A percentile compares a stretch with the other conserved stretches of the same genome.
Conservation (phyloP, 2,797 vertebrate genomes). For the Xiphorhynchus erythropygius region DNA sequence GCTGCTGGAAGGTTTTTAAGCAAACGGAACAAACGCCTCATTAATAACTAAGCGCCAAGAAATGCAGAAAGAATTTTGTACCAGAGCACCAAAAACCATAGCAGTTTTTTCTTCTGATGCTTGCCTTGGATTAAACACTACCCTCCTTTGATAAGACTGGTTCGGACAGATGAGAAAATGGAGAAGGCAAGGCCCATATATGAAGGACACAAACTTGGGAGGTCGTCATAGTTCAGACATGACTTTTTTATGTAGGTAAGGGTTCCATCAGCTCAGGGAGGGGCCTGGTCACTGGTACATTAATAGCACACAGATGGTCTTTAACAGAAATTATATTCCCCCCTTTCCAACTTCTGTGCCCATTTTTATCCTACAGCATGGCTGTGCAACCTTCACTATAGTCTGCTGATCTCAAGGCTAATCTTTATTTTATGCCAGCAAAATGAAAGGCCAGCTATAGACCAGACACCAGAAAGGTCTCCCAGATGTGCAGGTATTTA, state of each 20-base stretch:
- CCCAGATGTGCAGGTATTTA: background rate
- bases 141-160: background rate
- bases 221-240: rapidly evolving
- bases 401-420: background rate
- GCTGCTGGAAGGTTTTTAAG: slow-evolving; percentile 30
- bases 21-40: slow-evolving; percentile 44
- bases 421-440: background rate
- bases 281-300: background rate
- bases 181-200: background rate
- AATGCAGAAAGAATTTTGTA: slow-evolving; percentile 35
- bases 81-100: background rate
- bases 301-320: background rate
- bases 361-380: background rate
- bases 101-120: background rate
- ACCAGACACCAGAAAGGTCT: background rate
- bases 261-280: background rate
- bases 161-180: background rate
- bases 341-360: background rate
- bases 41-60: slow-evolving; percentile 54
- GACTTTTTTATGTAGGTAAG: background rate
- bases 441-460: background rate
- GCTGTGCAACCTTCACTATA: background rate
- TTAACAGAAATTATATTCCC: background rate
- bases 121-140: background rate
- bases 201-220: background rate